Percentiles rank a stretch among this genome's conserved stretches.
Evolutionary conservation across 2,113 vertebrate genomes (phyloP).

Genomic region (Prionailurus bengalensis): DNA sequence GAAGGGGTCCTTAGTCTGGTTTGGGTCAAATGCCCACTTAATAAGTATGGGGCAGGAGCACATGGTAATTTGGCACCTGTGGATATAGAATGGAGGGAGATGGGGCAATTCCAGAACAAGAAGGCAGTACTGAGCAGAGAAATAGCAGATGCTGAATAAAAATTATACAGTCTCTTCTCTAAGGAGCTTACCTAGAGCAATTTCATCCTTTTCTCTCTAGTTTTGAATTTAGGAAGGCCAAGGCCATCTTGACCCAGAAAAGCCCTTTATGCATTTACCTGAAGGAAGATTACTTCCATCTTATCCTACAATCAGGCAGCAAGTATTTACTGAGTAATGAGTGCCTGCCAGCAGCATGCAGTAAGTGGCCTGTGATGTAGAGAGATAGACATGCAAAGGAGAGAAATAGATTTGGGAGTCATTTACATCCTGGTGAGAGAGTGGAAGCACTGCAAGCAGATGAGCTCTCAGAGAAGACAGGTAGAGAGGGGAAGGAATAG

Average conservation of each 20-base stretch:
- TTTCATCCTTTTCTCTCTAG: conserved; percentile 66
- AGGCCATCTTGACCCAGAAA: conserved; percentile 68
- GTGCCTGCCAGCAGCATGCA: conserved; percentile 74
- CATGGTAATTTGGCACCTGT: accelerated
- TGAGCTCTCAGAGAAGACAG: conserved; percentile 69
- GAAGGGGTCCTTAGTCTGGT: background rate
- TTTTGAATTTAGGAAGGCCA: conserved; percentile 72
- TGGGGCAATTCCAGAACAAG: background rate
- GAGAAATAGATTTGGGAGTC: conserved; percentile 73
- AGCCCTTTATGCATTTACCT: conserved; percentile 62
- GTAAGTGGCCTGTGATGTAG: conserved; percentile 72
- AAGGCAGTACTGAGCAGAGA: background rate
- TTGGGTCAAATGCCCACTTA: background rate
- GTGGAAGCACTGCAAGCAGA: conserved; percentile 62
- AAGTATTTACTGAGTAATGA: conserved; percentile 77
- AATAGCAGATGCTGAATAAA: background rate
- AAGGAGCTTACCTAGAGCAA: conserved; percentile 53
- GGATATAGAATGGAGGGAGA: background rate
- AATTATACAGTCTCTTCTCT: conserved; percentile 18
- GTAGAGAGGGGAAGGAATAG: conserved; percentile 51
- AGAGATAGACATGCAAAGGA: conserved; percentile 77
- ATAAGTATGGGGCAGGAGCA: background rate
- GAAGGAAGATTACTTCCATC: conserved; percentile 66
- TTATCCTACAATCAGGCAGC: conserved; percentile 75
- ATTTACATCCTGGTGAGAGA: conserved; percentile 74